These are phyloP conservation scores for Agapetus fuscipes DNA, from an alignment of 2,888 invertebrate species.

Conservation along the genomic window DNA sequence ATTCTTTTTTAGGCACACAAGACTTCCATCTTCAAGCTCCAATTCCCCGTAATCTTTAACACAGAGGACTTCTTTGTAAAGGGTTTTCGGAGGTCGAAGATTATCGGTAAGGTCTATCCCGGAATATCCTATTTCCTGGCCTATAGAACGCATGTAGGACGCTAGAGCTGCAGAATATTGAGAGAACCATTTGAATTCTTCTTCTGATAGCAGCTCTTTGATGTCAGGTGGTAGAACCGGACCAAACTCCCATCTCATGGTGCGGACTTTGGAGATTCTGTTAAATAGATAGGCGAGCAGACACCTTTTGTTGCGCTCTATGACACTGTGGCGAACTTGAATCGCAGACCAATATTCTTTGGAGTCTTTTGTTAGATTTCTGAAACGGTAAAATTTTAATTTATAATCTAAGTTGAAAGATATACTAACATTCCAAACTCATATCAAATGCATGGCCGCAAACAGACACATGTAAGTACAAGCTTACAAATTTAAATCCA, in stretches of 20 bases:
- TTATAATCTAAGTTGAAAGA: no score
- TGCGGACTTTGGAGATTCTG: constrained; percentile 68
- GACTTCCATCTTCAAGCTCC: constrained; percentile 89
- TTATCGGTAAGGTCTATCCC: constrained; percentile 82
- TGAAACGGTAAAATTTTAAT: constrained; percentile 22
- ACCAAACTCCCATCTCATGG: constrained; percentile 94
- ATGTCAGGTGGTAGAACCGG: constrained; percentile 82
- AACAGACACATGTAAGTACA: no score
- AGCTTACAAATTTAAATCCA: constrained; percentile 1
- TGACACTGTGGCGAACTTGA: constrained; percentile 73
- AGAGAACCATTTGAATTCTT: constrained; percentile 82
- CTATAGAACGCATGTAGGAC: constrained; percentile 82
- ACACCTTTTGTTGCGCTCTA: constrained; percentile 85
- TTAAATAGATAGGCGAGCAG: constrained; percentile 75
- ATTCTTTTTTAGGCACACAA: constrained; percentile 79
- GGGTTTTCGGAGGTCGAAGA: constrained; percentile 81
- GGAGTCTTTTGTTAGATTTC: constrained; percentile 47
- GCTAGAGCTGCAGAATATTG: constrained; percentile 80
- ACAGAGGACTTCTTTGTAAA: constrained; percentile 88
- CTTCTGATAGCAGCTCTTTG: constrained; percentile 64
- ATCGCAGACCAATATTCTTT: constrained; percentile 62
- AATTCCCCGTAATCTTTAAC: constrained; percentile 86
- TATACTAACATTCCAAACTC: no score
- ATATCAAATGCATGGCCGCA: no score
- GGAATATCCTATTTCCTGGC: constrained; percentile 57